Evolutionary conservation across 1,140 invertebrate genomes (phyloP), one percentile per base, ranked within the genome.

Genomic region (Venustaconcha ellipsiformis): DNA sequence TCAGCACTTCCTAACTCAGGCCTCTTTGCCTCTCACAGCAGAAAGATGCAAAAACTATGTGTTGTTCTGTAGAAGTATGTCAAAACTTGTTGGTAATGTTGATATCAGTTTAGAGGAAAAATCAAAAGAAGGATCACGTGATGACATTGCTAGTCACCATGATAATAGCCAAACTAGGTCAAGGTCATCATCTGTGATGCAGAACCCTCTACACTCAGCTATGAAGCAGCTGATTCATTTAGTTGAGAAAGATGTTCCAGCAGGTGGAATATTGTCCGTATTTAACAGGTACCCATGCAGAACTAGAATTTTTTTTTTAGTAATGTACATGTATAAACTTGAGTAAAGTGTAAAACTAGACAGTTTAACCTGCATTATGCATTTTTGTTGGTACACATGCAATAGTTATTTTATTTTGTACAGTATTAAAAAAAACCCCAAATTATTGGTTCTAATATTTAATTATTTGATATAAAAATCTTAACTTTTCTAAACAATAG

Each of bases 221-320:
- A 76, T 88, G 77, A 87, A 86, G 60, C 78, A 79, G 8, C 69
- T 88, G 18, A 84, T 88, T 59, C 65, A 74, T 65, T 73, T 70
- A n/a, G 71, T 86, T 75, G 80, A 87, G 72, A 85, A 84, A 70
- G 78, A 80, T 63, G 72, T 87, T 1, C 84, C 85, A 58, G 58
- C 72, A 18, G 81, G 78, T 18, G 87, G 87, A n/a, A n/a, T 85
- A 23, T 20, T 76, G 48, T 67, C 73, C 13, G 14, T 82, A 57
- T 67, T 82, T 56, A 65, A 70, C n/a, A 78, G 74, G 86, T 83
- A 30, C 64, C 72, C 37, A 11, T 60, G 26, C 66, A 58, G 14
- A 5, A 57, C 56, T 20, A 57, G 20, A 70, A 8, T n/a, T n/a
- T 23, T 14, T 66, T 20, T 17, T 20, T 23, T 66, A n/a, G 26